A percentile compares a stretch with the other conserved stretches of the same genome.
phyloP scores from a whole-genome alignment of 1,140 invertebrate species.

The Heliconius eleuchia region DNA sequence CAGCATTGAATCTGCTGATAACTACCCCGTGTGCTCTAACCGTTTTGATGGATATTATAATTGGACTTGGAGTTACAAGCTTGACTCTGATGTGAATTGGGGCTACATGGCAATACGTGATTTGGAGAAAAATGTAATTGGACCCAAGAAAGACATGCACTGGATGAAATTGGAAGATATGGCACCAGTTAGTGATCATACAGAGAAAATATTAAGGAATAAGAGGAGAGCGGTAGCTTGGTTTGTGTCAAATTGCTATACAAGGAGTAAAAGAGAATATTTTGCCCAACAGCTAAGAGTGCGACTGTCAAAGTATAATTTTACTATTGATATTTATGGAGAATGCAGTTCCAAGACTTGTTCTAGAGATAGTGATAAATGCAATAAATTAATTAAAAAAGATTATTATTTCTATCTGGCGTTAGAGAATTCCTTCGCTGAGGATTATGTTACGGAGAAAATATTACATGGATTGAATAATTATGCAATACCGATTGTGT shows the following conservation, averaged over 20 bases:
- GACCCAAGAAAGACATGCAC: constrained; percentile 59
- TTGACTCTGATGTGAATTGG: constrained; percentile 84
- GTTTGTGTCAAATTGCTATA: constrained; percentile 86
- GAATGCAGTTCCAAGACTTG: constrained; percentile 81
- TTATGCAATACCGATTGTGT: constrained; percentile 80
- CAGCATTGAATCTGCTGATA: constrained; percentile 65
- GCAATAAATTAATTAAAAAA: constrained; percentile 72
- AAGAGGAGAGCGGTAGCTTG: constrained; percentile 82
- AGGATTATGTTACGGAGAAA: constrained; percentile 86
- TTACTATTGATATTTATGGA: constrained; percentile 86
- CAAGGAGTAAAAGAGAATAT: constrained; percentile 79
- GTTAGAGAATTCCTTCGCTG: constrained; percentile 85
- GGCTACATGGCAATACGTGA: constrained; percentile 76
- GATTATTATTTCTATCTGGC: constrained; percentile 87
- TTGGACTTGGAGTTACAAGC: constrained; percentile 85
- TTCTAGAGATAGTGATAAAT: constrained; percentile 54
- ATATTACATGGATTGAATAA: constrained; percentile 79
- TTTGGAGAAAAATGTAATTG: constrained; percentile 54
- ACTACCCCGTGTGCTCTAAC: constrained; percentile 63
- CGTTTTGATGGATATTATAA: constrained; percentile 82
- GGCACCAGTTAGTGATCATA: constrained; percentile 56
- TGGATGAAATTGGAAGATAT: constrained; percentile 68
- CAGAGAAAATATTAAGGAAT: constrained; percentile 63
- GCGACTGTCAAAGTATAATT: not conserved
- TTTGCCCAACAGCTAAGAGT: constrained; percentile 82